Evolutionary conservation across 2,797 vertebrate species (phyloP).

Genomic region (Crocidura indochinensis): DNA sequence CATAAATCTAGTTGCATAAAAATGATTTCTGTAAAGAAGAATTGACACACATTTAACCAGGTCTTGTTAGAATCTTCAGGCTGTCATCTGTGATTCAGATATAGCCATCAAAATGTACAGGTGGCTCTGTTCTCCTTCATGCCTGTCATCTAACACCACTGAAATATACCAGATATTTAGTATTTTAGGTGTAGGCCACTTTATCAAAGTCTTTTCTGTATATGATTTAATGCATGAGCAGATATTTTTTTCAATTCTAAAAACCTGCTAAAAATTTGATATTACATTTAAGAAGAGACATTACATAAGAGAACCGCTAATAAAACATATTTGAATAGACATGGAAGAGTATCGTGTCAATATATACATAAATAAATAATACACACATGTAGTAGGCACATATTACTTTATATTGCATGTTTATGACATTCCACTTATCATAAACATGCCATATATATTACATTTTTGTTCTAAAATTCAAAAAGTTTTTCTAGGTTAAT

Average conservation of each 20-base stretch:
- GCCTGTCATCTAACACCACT: neutral
- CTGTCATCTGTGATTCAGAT: conserved; percentile 64
- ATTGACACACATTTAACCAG: conserved; percentile 29
- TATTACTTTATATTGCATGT: no score
- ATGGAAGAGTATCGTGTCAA: neutral
- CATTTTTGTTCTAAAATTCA: neutral
- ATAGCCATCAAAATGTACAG: conserved; percentile 4
- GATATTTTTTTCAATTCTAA: conserved; percentile 28
- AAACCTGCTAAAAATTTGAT: conserved; percentile 16
- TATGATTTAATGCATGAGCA: neutral
- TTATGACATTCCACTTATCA: no score
- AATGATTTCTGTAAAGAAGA: conserved; percentile 62
- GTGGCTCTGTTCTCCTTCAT: neutral
- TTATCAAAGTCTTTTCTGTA: conserved; percentile 11
- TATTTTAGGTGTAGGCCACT: conserved; percentile 6
- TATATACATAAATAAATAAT: neutral
- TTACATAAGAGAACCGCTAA: neutral
- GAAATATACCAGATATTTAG: conserved; percentile 27
- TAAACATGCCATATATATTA: neutral
- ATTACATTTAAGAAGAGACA: conserved; percentile 35
- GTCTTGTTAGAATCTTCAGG: conserved; percentile 57
- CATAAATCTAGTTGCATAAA: conserved; percentile 31
- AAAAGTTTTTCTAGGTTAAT: conserved; percentile 46
- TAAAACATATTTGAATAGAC: neutral
- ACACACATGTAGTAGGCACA: neutral